Conservation (phyloP, 2,113 vertebrate genomes). For the Elanoides forficatus region DNA sequence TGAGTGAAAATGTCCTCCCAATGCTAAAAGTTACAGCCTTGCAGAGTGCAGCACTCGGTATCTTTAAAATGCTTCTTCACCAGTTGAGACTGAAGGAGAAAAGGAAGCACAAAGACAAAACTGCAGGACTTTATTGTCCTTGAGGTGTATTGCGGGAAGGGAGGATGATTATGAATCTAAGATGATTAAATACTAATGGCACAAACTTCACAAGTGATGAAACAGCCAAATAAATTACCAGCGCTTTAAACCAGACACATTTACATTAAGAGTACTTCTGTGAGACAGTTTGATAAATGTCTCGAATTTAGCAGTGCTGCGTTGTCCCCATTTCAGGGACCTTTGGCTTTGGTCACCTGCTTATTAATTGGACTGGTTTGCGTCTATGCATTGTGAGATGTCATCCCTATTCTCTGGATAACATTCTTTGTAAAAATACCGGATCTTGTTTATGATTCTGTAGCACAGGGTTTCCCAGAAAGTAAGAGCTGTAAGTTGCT, state of each 20-base stretch:
- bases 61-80: neutral
- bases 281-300: conserved; percentile 64
- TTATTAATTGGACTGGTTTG: conserved; percentile 31
- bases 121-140: conserved; percentile 13
- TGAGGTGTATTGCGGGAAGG: conserved; percentile 14
- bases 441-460: neutral
- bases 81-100: neutral
- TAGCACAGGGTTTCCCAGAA: neutral
- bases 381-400: neutral
- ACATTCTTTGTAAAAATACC: neutral
- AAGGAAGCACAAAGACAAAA: neutral
- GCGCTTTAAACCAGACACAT: conserved; percentile 49
- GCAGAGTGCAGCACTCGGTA: neutral
- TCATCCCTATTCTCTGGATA: neutral
- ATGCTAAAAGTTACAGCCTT: neutral
- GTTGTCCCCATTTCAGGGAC: conserved; percentile 15
- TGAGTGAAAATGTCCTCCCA: neutral
- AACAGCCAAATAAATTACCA: conserved; percentile 61
- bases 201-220: conserved; percentile 65
- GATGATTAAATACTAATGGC: conserved; percentile 68
- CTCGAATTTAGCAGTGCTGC: neutral
- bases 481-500: neutral
- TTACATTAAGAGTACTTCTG: conserved; percentile 65
- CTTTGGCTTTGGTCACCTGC: conserved; percentile 4
- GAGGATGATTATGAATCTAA: conserved; percentile 57